A percentile compares a stretch with the other conserved stretches of the same genome.
Conservation (phyloP, 1,140 invertebrate species). For the Lepidurus apus region DNA sequence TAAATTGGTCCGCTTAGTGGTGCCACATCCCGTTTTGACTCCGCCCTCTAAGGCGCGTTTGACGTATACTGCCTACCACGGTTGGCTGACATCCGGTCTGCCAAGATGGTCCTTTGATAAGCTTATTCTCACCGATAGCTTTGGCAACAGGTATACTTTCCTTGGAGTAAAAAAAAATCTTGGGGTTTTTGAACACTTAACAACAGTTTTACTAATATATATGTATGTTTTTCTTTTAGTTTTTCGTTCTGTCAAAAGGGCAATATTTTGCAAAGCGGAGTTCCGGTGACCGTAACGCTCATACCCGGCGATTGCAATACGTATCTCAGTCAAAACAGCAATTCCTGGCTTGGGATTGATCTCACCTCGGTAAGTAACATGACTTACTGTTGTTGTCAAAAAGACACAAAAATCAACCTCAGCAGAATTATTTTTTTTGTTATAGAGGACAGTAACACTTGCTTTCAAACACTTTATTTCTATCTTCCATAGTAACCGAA, state of each 20-base stretch:
- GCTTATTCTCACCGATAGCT: slow-evolving; percentile 74
- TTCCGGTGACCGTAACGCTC: slow-evolving; percentile 62
- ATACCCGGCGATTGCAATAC: slow-evolving; percentile 67
- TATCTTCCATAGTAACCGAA: no score
- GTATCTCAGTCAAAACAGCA: slow-evolving; percentile 3
- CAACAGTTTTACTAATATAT: neutral
- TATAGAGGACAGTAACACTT: no score
- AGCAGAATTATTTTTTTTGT: neutral
- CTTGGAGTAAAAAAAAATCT: neutral
- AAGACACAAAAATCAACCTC: neutral
- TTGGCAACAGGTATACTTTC: slow-evolving; percentile 62
- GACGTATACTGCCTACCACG: slow-evolving; percentile 80
- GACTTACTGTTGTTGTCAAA: neutral
- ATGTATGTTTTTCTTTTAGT: slow-evolving; percentile 45
- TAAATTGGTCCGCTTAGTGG: slow-evolving; percentile 69
- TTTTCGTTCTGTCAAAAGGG: slow-evolving; percentile 71
- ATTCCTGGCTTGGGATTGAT: neutral
- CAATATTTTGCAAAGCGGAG: slow-evolving; percentile 65
- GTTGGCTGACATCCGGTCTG: slow-evolving; percentile 82
- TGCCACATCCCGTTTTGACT: slow-evolving; percentile 76
- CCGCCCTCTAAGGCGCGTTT: slow-evolving; percentile 64
- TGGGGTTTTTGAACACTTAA: neutral
- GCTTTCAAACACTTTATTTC: no score
- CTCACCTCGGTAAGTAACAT: slow-evolving; percentile 21
- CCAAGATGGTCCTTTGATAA: slow-evolving; percentile 67